phyloP scores from a whole-genome alignment of 2,113 vertebrate genomes.

The Corydoras sp. region DNA sequence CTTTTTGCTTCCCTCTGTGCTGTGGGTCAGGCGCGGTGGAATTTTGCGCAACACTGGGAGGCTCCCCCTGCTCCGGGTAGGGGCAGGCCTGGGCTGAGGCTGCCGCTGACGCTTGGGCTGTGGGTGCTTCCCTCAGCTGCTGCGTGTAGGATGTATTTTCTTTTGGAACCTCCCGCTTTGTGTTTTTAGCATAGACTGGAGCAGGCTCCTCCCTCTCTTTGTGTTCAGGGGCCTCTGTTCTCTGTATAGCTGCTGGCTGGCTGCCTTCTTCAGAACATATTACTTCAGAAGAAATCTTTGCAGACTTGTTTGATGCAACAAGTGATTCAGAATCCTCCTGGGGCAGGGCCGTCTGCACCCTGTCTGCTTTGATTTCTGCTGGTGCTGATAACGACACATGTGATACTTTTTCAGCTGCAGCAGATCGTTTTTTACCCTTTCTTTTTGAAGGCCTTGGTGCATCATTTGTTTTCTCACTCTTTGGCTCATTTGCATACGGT shows the following conservation, averaged over 20 bases:
- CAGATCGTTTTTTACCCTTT: conserved; percentile 53
- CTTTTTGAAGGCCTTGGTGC: conserved; percentile 51
- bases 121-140: conserved; percentile 61
- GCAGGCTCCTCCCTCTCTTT: conserved; percentile 70
- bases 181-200: conserved; percentile 57
- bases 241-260: conserved; percentile 63
- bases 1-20: conserved; percentile 48
- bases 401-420: conserved; percentile 22
- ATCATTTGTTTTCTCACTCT: conserved; percentile 35
- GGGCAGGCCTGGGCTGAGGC: conserved; percentile 54
- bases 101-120: conserved; percentile 61
- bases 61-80: conserved; percentile 57
- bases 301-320: conserved; percentile 36
- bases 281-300: conserved; percentile 57
- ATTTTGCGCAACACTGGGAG: conserved; percentile 66
- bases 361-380: conserved; percentile 34
- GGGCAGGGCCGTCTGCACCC: conserved; percentile 37
- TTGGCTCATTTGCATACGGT: conserved; percentile 25
- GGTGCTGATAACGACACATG: conserved; percentile 33
- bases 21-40: conserved; percentile 57
- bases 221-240: conserved; percentile 61
- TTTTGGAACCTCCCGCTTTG: conserved; percentile 67
- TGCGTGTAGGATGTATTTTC: conserved; percentile 63
- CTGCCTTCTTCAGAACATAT: conserved; percentile 56
- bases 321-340: conserved; percentile 31